Percentiles rank a stretch among this genome's conserved stretches.
These are phyloP conservation scores for Epistrophe eligans DNA, from an alignment of 2,888 invertebrate species.

Conservation along the genomic window DNA sequence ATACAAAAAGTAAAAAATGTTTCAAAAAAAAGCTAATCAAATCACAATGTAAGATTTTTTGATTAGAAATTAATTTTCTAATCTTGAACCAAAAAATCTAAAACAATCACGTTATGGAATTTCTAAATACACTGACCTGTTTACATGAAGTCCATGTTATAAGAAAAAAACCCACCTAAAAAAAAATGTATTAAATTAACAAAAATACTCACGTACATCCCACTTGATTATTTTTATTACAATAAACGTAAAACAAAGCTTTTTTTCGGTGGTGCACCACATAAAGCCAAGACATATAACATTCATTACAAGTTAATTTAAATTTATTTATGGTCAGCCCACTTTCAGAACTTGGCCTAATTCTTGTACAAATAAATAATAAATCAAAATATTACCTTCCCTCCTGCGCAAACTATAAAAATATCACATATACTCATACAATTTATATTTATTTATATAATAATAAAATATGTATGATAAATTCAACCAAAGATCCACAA, in stretches of 20 bases:
- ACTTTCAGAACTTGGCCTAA: slow-evolving; percentile 41
- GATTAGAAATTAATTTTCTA: not conserved
- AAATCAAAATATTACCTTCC: slow-evolving; percentile 3
- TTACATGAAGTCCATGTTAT: slow-evolving; percentile 1
- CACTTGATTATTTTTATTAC: slow-evolving; percentile 2
- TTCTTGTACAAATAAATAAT: not conserved
- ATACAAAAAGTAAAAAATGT: too few species aligned
- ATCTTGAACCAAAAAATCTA: not conserved
- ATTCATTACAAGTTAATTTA: slow-evolving; percentile 26
- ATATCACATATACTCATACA: not conserved
- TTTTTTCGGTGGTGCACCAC: slow-evolving; percentile 4
- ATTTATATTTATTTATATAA: not conserved
- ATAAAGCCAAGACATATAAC: too few species aligned
- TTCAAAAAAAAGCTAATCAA: too few species aligned
- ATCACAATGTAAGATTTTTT: not conserved
- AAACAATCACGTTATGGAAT: not conserved
- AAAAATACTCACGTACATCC: slow-evolving; percentile 20
- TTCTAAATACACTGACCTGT: not conserved
- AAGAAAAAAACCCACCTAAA: not conserved
- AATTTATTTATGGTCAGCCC: slow-evolving; percentile 2
- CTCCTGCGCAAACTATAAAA: not conserved
- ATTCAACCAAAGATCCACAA: not conserved
- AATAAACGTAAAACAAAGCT: slow-evolving; percentile 7
- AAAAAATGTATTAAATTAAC: not conserved
- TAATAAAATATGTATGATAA: not conserved